phyloP scores from a whole-genome alignment of 2,113 vertebrate genomes.

The Elephas maximus region DNA sequence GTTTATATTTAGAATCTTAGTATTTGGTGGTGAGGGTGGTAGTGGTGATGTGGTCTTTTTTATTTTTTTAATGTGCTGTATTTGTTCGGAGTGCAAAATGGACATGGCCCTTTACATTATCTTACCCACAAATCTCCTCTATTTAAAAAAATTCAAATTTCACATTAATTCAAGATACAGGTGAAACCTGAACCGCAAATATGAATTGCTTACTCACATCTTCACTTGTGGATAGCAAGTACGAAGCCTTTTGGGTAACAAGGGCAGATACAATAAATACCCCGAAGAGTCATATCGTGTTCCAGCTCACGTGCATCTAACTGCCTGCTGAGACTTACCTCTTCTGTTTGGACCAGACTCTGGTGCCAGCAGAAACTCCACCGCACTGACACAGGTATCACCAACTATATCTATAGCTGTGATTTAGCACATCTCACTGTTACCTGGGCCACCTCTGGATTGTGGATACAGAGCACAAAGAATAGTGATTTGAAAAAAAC shows the following conservation, averaged over 20 bases:
- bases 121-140: background rate
- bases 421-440: accelerated
- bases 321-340: background rate
- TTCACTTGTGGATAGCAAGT: background rate
- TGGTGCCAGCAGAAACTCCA: background rate
- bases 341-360: background rate
- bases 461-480: background rate
- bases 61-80: background rate
- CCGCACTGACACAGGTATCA: background rate
- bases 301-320: background rate
- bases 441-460: background rate
- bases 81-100: background rate
- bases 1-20: constrained; percentile 40
- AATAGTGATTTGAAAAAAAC: background rate
- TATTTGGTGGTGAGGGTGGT: background rate
- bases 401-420: background rate
- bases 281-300: background rate
- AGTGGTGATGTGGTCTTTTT: background rate
- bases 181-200: background rate
- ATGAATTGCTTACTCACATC: background rate
- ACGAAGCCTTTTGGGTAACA: background rate
- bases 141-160: background rate
- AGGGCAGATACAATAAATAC: background rate
- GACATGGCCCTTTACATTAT: constrained; percentile 28
- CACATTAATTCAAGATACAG: background rate